Evolutionary conservation across 2,888 invertebrate species (phyloP).

Genomic region (Pterostichus niger): DNA sequence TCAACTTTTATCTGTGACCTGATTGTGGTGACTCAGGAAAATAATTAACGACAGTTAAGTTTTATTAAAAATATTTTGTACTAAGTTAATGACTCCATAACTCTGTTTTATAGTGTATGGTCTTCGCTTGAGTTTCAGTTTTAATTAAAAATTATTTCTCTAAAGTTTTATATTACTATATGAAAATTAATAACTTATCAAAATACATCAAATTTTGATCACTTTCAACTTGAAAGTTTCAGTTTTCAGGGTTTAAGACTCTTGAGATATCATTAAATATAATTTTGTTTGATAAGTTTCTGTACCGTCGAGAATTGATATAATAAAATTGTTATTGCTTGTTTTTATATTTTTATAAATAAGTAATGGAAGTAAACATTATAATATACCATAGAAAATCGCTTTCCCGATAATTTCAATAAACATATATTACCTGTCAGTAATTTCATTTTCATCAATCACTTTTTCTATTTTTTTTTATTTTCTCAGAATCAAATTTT

Average conservation of each 20-base stretch:
- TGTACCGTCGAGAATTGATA: neutral
- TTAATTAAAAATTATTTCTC: conserved; percentile 52
- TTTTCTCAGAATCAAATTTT: too few species aligned
- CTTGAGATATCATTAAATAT: conserved; percentile 32
- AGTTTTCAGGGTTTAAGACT: conserved; percentile 6
- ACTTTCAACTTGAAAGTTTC: neutral
- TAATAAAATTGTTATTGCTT: conserved; percentile 22
- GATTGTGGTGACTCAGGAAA: conserved; percentile 37
- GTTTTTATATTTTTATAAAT: neutral
- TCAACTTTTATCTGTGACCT: conserved; percentile 45
- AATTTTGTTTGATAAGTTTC: conserved; percentile 28
- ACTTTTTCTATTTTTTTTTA: neutral
- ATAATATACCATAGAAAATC: neutral
- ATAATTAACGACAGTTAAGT: conserved; percentile 52
- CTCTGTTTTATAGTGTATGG: conserved; percentile 52
- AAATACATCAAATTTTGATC: conserved; percentile 48
- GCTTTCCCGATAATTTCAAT: conserved; percentile 1
- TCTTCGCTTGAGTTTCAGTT: conserved; percentile 17
- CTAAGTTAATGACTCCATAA: conserved; percentile 50
- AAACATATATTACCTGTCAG: neutral
- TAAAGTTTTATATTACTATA: conserved; percentile 31
- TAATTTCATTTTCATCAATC: conserved; percentile 11
- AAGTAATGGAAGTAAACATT: neutral
- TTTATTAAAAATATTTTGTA: conserved; percentile 61
- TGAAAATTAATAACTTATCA: conserved; percentile 43